A percentile compares a stretch with the other conserved stretches of the same genome.
Conservation (phyloP, 2,797 vertebrate genomes). For the Buceros bicornis region DNA sequence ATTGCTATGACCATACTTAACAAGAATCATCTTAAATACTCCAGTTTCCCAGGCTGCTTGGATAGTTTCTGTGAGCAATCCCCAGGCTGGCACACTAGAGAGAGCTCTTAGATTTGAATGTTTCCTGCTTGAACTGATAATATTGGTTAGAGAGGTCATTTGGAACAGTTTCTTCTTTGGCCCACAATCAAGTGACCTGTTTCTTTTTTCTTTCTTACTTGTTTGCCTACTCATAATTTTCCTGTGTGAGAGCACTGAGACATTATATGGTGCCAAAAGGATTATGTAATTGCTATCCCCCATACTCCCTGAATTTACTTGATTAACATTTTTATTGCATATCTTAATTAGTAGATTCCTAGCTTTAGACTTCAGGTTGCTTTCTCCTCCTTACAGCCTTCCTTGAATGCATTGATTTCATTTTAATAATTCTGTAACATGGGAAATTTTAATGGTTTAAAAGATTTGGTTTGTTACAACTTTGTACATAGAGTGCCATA, state of each 20-base stretch:
- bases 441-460: background rate
- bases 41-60: background rate
- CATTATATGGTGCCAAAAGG: background rate
- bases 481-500: background rate
- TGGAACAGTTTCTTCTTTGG: constrained; percentile 50
- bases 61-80: background rate
- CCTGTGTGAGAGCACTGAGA: constrained; percentile 7
- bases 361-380: constrained; percentile 32
- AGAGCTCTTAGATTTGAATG: background rate
- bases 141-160: background rate
- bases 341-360: constrained; percentile 59
- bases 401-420: rapidly evolving
- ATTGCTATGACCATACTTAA: background rate
- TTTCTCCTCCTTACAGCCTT: background rate
- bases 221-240: constrained; percentile 48
- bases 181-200: background rate
- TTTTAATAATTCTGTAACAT: background rate
- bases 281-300: constrained; percentile 11
- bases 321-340: constrained; percentile 67
- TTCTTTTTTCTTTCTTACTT: background rate
- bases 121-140: constrained; percentile 22
- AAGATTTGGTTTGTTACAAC: background rate
- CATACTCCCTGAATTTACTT: constrained; percentile 24
- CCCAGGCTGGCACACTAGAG: background rate
- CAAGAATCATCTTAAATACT: background rate